These are phyloP conservation scores for Synergus umbraculus DNA, from an alignment of 2,888 invertebrate genomes.

Conservation along the genomic window DNA sequence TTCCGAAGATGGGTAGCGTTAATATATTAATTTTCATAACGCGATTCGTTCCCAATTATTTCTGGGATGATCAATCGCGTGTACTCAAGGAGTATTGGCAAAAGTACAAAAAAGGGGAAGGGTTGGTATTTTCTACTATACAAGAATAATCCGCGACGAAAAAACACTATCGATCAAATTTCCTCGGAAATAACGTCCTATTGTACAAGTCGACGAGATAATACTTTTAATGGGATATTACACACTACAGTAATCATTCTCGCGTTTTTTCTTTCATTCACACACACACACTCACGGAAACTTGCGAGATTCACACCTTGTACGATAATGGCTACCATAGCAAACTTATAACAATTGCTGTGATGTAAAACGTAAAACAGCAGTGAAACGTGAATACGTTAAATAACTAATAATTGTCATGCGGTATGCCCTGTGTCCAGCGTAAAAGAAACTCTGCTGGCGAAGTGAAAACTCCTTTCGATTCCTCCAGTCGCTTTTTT, in stretches of 20 bases:
- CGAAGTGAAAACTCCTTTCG: constrained; percentile 21
- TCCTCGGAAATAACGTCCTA: constrained; percentile 62
- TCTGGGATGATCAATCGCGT: constrained; percentile 51
- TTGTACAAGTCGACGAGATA: constrained; percentile 74
- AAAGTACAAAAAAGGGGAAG: constrained; percentile 51
- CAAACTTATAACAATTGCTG: constrained; percentile 62
- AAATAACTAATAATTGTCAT: constrained; percentile 61
- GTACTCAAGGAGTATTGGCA: constrained; percentile 51
- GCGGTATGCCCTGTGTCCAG: constrained; percentile 56
- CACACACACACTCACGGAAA: constrained; percentile 49
- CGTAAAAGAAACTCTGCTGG: constrained; percentile 43
- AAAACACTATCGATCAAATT: constrained; percentile 60
- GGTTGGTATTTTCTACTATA: constrained; percentile 66
- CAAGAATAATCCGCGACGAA: constrained; percentile 68
- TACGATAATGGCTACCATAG: constrained; percentile 65
- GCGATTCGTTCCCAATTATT: constrained; percentile 51
- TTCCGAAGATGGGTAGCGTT: constrained; percentile 65
- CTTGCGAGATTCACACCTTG: constrained; percentile 50
- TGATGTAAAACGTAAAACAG: constrained; percentile 68
- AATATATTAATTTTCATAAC: constrained; percentile 73
- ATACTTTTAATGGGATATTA: constrained; percentile 69
- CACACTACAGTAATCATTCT: constrained; percentile 61
- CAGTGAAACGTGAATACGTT: constrained; percentile 57
- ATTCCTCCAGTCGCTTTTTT: not conserved
- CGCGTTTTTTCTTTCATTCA: constrained; percentile 47